Percentiles rank a stretch among this genome's conserved stretches.
Evolutionary conservation across 2,888 invertebrate genomes (phyloP).

Genomic region (Nephrotoma guestfalica): DNA sequence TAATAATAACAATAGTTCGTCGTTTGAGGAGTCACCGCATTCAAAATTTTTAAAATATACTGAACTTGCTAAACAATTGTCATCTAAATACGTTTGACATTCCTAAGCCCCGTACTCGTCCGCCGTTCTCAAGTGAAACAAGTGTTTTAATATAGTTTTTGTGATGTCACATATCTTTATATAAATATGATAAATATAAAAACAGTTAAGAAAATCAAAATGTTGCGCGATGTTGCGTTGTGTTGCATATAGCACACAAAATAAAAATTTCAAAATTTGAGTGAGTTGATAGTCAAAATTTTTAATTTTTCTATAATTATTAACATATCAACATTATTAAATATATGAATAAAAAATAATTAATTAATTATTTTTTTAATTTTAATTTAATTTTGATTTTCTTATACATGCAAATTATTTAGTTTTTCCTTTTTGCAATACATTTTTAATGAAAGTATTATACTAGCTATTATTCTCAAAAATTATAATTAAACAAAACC

Average conservation of each 20-base stretch:
- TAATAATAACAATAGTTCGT: slow-evolving; percentile 18
- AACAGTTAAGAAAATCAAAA: background rate
- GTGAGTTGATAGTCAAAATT: background rate
- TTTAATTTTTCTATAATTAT: background rate
- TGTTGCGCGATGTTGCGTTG: background rate
- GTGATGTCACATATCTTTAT: background rate
- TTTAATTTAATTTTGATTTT: background rate
- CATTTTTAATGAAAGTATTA: background rate
- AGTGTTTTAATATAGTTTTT: background rate
- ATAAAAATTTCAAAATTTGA: background rate
- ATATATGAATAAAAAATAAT: background rate
- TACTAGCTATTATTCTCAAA: background rate
- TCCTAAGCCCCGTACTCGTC: slow-evolving; percentile 15
- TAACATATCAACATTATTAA: background rate
- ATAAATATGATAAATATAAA: background rate
- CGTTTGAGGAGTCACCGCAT: slow-evolving; percentile 82
- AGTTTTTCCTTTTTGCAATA: background rate
- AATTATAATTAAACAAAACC: background rate
- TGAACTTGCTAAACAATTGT: slow-evolving; percentile 94
- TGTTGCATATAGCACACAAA: background rate
- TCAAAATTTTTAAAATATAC: slow-evolving; percentile 98
- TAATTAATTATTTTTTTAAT: background rate
- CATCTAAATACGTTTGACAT: slow-evolving; percentile 85
- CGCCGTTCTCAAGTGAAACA: background rate
- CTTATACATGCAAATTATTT: background rate